Percentiles rank a stretch among this genome's conserved stretches.
Evolutionary conservation across 2,888 invertebrate species (phyloP).

Genomic region (Phasia obesa): DNA sequence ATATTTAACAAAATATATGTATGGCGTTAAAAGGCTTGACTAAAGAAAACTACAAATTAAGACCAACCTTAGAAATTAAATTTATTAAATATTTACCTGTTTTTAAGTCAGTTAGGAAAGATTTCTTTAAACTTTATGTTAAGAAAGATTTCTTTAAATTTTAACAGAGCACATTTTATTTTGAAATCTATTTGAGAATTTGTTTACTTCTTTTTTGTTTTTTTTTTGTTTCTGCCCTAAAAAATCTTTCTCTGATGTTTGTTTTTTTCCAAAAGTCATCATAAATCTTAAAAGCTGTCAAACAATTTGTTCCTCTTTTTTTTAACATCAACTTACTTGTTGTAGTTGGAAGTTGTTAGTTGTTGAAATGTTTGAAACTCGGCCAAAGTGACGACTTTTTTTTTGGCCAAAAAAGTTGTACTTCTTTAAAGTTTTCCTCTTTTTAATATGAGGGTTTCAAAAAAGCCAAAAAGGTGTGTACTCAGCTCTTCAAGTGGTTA

Average conservation of each 20-base stretch:
- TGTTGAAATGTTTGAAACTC: constrained; percentile 40
- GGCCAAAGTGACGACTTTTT: constrained; percentile 7
- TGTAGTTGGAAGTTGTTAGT: constrained; percentile 30
- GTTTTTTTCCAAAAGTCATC: constrained; percentile 3
- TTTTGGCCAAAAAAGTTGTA: background rate
- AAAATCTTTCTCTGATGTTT: constrained; percentile 17
- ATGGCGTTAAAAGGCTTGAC: too few species aligned
- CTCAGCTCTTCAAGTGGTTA: background rate
- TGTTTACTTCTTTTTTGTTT: too few species aligned
- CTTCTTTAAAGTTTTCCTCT: background rate
- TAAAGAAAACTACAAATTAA: too few species aligned
- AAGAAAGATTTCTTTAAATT: background rate
- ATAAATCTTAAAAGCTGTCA: constrained; percentile 60
- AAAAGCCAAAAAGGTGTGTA: constrained; percentile 30
- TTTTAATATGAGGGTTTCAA: background rate
- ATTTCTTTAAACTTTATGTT: too few species aligned
- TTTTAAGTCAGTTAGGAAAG: too few species aligned
- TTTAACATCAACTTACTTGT: constrained; percentile 41
- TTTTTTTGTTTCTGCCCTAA: background rate
- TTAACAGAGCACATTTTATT: background rate
- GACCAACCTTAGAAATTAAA: too few species aligned
- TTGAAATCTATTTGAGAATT: background rate
- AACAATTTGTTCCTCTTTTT: constrained; percentile 39
- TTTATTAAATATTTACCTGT: too few species aligned
- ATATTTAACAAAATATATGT: too few species aligned